Percentiles rank a stretch among this genome's conserved stretches.
Evolutionary conservation across 35 echinoderm and acorn worm genomes (phyloP).

Genomic region (Ophiothrix spiculata): DNA sequence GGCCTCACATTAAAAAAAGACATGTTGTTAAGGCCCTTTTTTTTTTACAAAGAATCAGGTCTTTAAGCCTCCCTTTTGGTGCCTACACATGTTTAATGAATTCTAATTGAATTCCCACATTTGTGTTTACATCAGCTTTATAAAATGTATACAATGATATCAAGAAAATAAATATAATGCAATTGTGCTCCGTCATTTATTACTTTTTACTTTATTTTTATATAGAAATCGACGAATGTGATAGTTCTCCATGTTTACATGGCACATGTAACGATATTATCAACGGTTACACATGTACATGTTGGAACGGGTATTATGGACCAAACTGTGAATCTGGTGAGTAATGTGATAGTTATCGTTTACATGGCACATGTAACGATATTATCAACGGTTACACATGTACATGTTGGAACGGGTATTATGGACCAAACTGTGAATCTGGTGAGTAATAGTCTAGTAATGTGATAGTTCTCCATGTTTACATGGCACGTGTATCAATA

Average conservation of each 20-base stretch:
- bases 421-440: background rate
- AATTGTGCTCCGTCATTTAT: too few relatives aligned
- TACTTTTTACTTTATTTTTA: background rate
- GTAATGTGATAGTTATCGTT: background rate
- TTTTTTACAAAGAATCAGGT: too few relatives aligned
- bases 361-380: conserved; percentile 10
- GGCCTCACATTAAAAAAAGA: too few relatives aligned
- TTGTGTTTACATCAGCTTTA: too few relatives aligned
- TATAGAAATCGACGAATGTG: conserved; percentile 20
- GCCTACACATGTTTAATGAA: too few relatives aligned
- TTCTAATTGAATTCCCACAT: too few relatives aligned
- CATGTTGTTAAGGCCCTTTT: too few relatives aligned
- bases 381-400: background rate
- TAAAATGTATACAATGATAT: too few relatives aligned
- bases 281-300: background rate
- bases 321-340: background rate
- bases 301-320: background rate
- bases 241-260: background rate
- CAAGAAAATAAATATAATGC: too few relatives aligned
- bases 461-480: background rate
- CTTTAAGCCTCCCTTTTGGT: too few relatives aligned
- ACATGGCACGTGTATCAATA: too few relatives aligned
- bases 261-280: background rate
- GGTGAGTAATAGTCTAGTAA: background rate
- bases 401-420: background rate